Percentiles rank a stretch among this genome's conserved stretches.
phyloP scores from a whole-genome alignment of 2,888 invertebrate genomes.

The Mayetiola destructor region DNA sequence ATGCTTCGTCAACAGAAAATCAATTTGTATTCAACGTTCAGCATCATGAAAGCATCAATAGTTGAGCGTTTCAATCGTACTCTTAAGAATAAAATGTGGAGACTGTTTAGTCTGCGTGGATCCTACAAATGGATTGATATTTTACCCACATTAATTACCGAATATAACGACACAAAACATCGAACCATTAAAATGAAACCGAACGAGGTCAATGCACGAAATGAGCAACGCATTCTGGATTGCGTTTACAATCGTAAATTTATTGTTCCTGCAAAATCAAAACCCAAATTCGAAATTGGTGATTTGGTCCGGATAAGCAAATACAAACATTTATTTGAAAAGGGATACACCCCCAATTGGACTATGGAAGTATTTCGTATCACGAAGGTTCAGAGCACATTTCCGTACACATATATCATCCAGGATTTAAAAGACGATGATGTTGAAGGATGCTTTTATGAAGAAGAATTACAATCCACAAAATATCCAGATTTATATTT shows the following conservation, averaged over 20 bases:
- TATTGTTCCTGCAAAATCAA: background rate
- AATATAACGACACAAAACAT: conserved; percentile 23
- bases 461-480: conserved; percentile 22
- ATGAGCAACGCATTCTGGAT: background rate
- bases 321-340: conserved; percentile 25
- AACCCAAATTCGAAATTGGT: conserved; percentile 15
- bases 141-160: conserved; percentile 18
- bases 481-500: conserved; percentile 22
- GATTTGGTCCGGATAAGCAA: conserved; percentile 27
- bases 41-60: conserved; percentile 20
- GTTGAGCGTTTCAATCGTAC: conserved; percentile 23
- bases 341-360: conserved; percentile 28
- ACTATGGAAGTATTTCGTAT: conserved; percentile 27
- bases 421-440: conserved; percentile 22
- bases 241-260: background rate
- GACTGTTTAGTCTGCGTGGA: conserved; percentile 24
- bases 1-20: conserved; percentile 21
- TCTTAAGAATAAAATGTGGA: conserved; percentile 22
- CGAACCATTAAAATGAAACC: conserved; percentile 21
- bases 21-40: conserved; percentile 19
- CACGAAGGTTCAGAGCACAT: background rate
- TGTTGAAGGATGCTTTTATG: conserved; percentile 21
- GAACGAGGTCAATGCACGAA: conserved; percentile 19
- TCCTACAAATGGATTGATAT: conserved; percentile 24
- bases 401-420: conserved; percentile 24